These are phyloP conservation scores for Strigops habroptila DNA, from an alignment of 2,113 vertebrate genomes.

Conservation along the genomic window DNA sequence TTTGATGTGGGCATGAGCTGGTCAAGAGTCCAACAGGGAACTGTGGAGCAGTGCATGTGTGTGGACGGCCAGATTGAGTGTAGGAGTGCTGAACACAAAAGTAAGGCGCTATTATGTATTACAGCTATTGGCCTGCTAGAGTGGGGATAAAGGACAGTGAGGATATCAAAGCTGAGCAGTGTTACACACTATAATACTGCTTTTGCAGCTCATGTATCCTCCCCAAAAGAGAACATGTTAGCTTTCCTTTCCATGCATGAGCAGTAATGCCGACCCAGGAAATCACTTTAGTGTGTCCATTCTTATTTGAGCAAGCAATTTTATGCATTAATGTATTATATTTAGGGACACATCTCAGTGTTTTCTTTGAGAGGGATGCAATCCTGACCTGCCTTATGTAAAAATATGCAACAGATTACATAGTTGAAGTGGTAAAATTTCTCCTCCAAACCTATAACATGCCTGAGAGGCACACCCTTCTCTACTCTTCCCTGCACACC, in stretches of 20 bases:
- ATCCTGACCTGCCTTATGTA: neutral
- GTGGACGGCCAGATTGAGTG: constrained; percentile 62
- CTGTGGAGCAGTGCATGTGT: constrained; percentile 83
- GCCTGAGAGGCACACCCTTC: neutral
- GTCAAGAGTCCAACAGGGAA: constrained; percentile 80
- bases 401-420: neutral
- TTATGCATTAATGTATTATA: neutral
- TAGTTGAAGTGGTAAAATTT: neutral
- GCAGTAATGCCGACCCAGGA: neutral
- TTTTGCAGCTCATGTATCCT: neutral
- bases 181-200: neutral
- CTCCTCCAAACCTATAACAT: neutral
- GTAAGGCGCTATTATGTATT: constrained; percentile 59
- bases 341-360: neutral
- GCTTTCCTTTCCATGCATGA: neutral
- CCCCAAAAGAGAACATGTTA: neutral
- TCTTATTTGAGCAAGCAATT: neutral
- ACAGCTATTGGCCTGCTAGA: neutral
- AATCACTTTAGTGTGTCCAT: neutral
- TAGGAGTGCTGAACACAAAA: constrained; percentile 65
- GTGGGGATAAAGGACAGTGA: neutral
- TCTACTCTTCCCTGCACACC: neutral
- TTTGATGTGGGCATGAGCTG: constrained; percentile 83
- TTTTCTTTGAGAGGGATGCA: neutral
- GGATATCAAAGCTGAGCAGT: neutral